Conservation (phyloP, 1,140 invertebrate species). For the Procambarus clarkii region DNA sequence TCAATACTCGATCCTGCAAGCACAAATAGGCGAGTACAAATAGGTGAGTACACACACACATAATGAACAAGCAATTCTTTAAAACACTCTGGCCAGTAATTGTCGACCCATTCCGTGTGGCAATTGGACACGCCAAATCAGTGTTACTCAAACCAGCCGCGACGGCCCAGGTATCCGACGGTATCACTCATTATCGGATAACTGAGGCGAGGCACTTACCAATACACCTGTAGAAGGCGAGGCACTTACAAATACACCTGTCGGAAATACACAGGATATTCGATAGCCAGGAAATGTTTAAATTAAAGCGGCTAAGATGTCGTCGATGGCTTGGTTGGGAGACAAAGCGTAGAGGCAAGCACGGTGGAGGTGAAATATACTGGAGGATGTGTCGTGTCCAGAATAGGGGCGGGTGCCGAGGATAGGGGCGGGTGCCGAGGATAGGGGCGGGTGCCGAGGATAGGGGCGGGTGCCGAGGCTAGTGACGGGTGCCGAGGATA, state of each 20-base stretch:
- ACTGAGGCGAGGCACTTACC: conserved; percentile 1
- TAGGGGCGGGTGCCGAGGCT: no score
- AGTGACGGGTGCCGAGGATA: no score
- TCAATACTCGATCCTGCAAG: no score
- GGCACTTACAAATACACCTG: neutral
- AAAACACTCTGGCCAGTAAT: conserved; percentile 10
- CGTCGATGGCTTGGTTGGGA: no score
- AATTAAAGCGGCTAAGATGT: neutral
- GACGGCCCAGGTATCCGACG: neutral
- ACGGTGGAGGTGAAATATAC: neutral
- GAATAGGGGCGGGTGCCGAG: no score
- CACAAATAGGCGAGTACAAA: no score
- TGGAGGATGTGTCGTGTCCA: neutral
- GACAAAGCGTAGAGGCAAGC: neutral
- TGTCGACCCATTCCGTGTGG: neutral
- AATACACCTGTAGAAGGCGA: conserved; percentile 22
- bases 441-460: no score
- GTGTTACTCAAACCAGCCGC: conserved; percentile 8
- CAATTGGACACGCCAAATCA: conserved; percentile 29
- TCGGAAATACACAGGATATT: conserved; percentile 12
- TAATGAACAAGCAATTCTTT: neutral
- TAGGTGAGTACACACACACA: neutral
- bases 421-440: no score
- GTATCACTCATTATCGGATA: conserved; percentile 46
- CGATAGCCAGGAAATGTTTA: neutral